phyloP scores from a whole-genome alignment of 2,888 invertebrate genomes.

The Euproctis similis region DNA sequence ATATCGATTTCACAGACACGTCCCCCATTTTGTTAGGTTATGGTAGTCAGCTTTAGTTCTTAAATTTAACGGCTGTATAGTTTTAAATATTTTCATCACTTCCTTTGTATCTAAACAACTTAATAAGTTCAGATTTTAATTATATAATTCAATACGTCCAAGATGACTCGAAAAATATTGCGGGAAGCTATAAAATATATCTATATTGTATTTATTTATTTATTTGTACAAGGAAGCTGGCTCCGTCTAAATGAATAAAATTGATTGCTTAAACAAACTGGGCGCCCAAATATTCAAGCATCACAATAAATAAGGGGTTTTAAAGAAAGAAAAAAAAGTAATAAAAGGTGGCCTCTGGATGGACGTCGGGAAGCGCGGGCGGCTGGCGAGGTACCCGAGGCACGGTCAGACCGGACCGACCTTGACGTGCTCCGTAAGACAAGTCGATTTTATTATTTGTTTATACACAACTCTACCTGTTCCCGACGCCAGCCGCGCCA shows the following conservation, averaged over 20 bases:
- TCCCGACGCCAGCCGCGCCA: constrained; percentile 31
- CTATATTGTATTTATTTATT: constrained; percentile 48
- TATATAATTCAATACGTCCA: constrained; percentile 15
- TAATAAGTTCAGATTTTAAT: constrained; percentile 25
- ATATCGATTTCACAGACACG: constrained; percentile 63
- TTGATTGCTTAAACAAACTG: constrained; percentile 76
- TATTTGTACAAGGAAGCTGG: constrained; percentile 65
- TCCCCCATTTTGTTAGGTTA: constrained; percentile 35
- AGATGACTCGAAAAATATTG: constrained; percentile 29
- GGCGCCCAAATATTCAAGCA: constrained; percentile 72
- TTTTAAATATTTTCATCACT: constrained; percentile 5
- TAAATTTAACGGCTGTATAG: constrained; percentile 23
- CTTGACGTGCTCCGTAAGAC: constrained; percentile 69
- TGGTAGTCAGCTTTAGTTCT: constrained; percentile 27
- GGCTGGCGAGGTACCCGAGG: constrained; percentile 32
- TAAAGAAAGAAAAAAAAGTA: constrained; percentile 50
- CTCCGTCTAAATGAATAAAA: constrained; percentile 73
- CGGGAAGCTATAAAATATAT: constrained; percentile 33
- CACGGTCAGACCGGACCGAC: constrained; percentile 46
- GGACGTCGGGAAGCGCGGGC: constrained; percentile 35
- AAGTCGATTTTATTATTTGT: constrained; percentile 75
- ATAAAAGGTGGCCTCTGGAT: constrained; percentile 45
- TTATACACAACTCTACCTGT: constrained; percentile 74
- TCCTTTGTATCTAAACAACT: constrained; percentile 17
- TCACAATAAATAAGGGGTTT: constrained; percentile 72